Conservation (phyloP, 1,140 invertebrate genomes). For the Luehdorfia chinensis region DNA sequence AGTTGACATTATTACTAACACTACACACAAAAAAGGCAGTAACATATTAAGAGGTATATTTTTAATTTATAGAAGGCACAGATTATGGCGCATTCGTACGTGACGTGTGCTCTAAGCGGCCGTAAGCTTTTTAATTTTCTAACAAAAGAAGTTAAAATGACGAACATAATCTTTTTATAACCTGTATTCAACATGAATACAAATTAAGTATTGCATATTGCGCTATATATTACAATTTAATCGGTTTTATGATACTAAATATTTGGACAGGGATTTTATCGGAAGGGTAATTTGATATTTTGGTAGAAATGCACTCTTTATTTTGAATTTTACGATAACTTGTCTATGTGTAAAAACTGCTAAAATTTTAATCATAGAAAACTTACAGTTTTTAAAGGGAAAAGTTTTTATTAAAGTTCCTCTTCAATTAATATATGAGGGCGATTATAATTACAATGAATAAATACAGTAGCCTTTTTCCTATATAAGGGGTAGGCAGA, state of each 20-base stretch:
- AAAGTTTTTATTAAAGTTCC: too few relatives aligned
- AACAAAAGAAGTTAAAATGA: conserved; percentile 63
- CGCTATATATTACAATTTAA: conserved; percentile 70
- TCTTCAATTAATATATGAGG: too few relatives aligned
- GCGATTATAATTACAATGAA: too few relatives aligned
- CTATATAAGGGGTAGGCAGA: too few relatives aligned
- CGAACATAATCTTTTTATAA: conserved; percentile 66
- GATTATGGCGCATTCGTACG: conserved; percentile 58
- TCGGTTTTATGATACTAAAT: conserved; percentile 73
- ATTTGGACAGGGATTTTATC: conserved; percentile 71
- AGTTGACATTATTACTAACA: conserved; percentile 21
- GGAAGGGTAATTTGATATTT: conserved; percentile 69
- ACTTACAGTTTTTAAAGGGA: too few relatives aligned
- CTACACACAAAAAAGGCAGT: conserved; percentile 38
- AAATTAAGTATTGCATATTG: conserved; percentile 59
- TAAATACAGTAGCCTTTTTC: too few relatives aligned
- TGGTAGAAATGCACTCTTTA: conserved; percentile 42
- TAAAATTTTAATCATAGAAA: conserved; percentile 33
- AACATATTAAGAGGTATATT: conserved; percentile 37
- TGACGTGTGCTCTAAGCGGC: conserved; percentile 52
- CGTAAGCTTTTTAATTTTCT: conserved; percentile 53
- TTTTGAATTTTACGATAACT: conserved; percentile 61
- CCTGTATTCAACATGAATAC: conserved; percentile 55
- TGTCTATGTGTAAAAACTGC: conserved; percentile 62
- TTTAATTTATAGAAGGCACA: conserved; percentile 64